A percentile compares a stretch with the other conserved stretches of the same genome.
phyloP scores from a whole-genome alignment of 2,797 vertebrate species.

The Tympanoctomys barrerae region DNA sequence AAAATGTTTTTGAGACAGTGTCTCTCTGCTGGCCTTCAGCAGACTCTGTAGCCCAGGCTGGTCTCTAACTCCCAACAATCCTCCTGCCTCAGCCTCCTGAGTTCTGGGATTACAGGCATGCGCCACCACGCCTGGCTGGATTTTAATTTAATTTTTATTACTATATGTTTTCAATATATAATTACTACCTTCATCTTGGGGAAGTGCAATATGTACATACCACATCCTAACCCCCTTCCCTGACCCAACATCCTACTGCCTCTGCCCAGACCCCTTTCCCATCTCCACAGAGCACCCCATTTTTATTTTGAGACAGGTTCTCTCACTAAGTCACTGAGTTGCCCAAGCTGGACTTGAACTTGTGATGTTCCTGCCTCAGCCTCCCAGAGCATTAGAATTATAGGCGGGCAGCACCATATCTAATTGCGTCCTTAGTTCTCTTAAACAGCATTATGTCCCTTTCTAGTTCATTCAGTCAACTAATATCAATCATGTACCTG shows the following conservation, averaged over 20 bases:
- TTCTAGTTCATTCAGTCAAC: constrained; percentile 11
- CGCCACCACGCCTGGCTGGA: too few relatives aligned
- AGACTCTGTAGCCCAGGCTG: too few relatives aligned
- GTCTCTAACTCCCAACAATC: too few relatives aligned
- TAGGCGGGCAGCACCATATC: neutral
- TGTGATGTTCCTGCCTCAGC: neutral
- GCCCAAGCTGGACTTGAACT: neutral
- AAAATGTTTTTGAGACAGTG: too few relatives aligned
- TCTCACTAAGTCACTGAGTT: neutral
- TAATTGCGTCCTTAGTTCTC: neutral
- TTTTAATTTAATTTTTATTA: neutral
- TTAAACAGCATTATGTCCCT: neutral
- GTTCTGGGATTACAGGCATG: too few relatives aligned
- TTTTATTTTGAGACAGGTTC: neutral
- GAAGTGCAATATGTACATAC: neutral
- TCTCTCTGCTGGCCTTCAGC: too few relatives aligned
- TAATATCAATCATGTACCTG: constrained; percentile 20
- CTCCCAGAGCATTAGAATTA: neutral
- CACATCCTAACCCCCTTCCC: neutral
- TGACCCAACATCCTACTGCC: neutral
- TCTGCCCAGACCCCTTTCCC: neutral
- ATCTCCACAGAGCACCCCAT: neutral
- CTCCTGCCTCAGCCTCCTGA: too few relatives aligned
- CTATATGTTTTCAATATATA: neutral
- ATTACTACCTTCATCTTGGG: neutral